A percentile compares a stretch with the other conserved stretches of the same genome.
Evolutionary conservation across 1,140 invertebrate species (phyloP).

Genomic region (Pseudomyrmex flavicornis): DNA sequence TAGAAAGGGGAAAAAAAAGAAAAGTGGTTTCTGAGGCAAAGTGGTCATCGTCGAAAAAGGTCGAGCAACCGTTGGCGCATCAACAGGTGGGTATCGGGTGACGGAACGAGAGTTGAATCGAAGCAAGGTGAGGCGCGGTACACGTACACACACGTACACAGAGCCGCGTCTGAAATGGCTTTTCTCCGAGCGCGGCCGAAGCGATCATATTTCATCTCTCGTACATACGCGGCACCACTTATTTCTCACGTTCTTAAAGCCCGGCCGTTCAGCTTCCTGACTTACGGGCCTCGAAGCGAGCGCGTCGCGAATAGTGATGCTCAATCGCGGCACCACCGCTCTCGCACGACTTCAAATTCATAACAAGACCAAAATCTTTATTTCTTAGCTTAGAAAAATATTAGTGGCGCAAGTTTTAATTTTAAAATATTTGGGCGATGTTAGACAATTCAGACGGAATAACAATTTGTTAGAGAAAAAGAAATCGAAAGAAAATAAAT

Average conservation of each 20-base stretch:
- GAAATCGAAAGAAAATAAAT: slow-evolving; percentile 6
- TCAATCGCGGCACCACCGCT: not conserved
- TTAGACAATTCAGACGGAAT: not conserved
- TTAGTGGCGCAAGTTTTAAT: no score
- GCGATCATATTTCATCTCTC: slow-evolving; percentile 71
- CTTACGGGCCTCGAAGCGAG: slow-evolving; percentile 67
- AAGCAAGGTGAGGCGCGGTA: slow-evolving; percentile 43
- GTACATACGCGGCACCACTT: slow-evolving; percentile 59
- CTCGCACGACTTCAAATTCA: no score
- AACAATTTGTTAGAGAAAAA: not conserved
- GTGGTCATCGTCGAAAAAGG: slow-evolving; percentile 49
- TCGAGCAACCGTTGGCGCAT: slow-evolving; percentile 50
- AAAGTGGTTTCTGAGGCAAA: slow-evolving; percentile 16
- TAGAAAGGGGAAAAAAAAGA: slow-evolving; percentile 17
- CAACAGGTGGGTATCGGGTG: slow-evolving; percentile 72
- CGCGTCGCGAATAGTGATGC: slow-evolving; percentile 42
- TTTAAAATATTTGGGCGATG: no score
- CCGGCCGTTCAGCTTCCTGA: slow-evolving; percentile 67
- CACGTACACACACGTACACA: slow-evolving; percentile 16
- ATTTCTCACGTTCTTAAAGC: slow-evolving; percentile 72
- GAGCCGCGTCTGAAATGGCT: slow-evolving; percentile 61
- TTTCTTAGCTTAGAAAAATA: no score
- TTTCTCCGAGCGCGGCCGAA: slow-evolving; percentile 62
- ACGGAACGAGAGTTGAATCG: slow-evolving; percentile 42
- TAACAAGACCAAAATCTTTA: no score